phyloP scores from a whole-genome alignment of 1,140 invertebrate species.

The Drosophila tsacasi region DNA sequence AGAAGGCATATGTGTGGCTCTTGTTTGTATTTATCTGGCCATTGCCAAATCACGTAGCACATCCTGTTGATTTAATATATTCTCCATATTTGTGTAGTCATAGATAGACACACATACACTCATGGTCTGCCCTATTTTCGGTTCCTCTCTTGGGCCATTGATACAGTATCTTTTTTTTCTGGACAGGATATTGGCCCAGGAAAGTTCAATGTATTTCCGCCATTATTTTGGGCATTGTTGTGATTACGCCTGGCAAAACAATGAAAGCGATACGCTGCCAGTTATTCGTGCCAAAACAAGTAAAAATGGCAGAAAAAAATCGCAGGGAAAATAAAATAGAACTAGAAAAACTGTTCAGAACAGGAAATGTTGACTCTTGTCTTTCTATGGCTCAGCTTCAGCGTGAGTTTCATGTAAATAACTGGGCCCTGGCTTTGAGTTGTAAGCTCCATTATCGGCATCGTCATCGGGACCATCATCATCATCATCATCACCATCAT shows the following conservation, averaged over 20 bases:
- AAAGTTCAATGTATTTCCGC: slow-evolving; percentile 42
- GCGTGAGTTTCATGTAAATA: slow-evolving; percentile 55
- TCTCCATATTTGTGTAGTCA: slow-evolving; percentile 29
- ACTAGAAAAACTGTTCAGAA: slow-evolving; percentile 25
- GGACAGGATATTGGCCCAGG: slow-evolving; percentile 42
- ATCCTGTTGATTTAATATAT: slow-evolving; percentile 54
- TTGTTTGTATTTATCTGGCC: slow-evolving; percentile 37
- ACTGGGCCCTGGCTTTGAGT: slow-evolving; percentile 31
- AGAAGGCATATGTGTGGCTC: no score
- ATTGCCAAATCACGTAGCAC: slow-evolving; percentile 46
- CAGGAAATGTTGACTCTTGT: slow-evolving; percentile 43
- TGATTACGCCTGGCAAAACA: slow-evolving; percentile 47
- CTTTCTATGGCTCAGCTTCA: slow-evolving; percentile 16
- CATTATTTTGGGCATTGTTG: slow-evolving; percentile 42
- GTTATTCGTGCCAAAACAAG: slow-evolving; percentile 17
- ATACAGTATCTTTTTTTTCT: slow-evolving; percentile 7
- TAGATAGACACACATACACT: slow-evolving; percentile 7
- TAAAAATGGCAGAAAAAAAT: slow-evolving; percentile 8
- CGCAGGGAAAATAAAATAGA: slow-evolving; percentile 30
- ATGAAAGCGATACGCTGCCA: slow-evolving; percentile 23
- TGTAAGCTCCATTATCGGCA: slow-evolving; percentile 44
- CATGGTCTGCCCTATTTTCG: slow-evolving; percentile 1
- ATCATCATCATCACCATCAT: slow-evolving; percentile 11
- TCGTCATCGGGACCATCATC: slow-evolving; percentile 31
- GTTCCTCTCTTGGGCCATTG: slow-evolving; percentile 8